Evolutionary conservation across 2,797 vertebrate genomes (phyloP), one percentile per base, ranked within the genome.

Genomic region (Decapterus maruadsi): DNA sequence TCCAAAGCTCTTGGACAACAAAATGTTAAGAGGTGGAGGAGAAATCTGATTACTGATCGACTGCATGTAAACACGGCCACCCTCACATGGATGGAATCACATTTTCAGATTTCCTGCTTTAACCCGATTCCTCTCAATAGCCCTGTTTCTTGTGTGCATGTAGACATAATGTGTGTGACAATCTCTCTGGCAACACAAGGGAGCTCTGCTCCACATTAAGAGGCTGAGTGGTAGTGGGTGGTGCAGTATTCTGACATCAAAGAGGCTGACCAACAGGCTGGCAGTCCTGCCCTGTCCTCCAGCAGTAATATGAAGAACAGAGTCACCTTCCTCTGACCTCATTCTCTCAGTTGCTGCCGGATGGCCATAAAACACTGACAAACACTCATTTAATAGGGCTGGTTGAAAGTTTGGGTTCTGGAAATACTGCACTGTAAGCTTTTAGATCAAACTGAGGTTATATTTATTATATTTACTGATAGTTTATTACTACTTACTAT

Each of bases 321-420:
- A 51, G 68, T 83, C 81, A 80, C 83, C 83, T 87, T 87, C 61
- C 61, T 60, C 55, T 38, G 64, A 80, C 80, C 81, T 87, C 64
- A 54, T 77, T 84, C 75, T 68, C 64, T 66, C 66, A 69, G 66
- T 75, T 2, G 63, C 46, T 55, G 38, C 40, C 0, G 0, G n/a
- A 22, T 1, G 0, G 19, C 20, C 45, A 45, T 64, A 16, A 45
- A 50, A 20, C n/a, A 11, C 40, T 12, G 7, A 54, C 31, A 20
- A 11, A 38, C 0, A 3, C 1, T 17, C 16, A 45, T 58, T 58
- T 58, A 14, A 55, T 60, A 8, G 31, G 31, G 19, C 26, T 8
- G 26, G 29, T 36, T 55, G 45, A 38, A 55, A 31, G 20, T 42
- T 40, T 51, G 54, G 0, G 4, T 45, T 2, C 12, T 65, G 17